Evolutionary conservation across 2,113 vertebrate species (phyloP).

Genomic region (Menura novaehollandiae): DNA sequence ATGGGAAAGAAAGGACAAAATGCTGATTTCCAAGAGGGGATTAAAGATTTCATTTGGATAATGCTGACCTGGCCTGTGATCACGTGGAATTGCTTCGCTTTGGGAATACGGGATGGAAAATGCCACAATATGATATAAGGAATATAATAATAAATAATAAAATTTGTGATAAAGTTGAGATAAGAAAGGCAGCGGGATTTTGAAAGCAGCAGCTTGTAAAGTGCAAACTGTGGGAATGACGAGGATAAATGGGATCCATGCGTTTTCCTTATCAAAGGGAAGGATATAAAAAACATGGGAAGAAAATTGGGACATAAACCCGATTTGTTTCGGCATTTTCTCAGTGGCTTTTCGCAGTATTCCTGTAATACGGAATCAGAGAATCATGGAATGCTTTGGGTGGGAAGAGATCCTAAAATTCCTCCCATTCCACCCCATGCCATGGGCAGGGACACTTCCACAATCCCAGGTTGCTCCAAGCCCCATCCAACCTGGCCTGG

Average conservation of each 20-base stretch:
- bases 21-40: not conserved
- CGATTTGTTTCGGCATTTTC: not conserved
- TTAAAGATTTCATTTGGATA: not conserved
- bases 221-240: not conserved
- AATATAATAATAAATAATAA: no score
- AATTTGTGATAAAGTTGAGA: not conserved
- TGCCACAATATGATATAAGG: no score
- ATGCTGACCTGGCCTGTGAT: not conserved
- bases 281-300: no score
- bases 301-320: not conserved
- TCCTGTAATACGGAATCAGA: not conserved
- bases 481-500: no score
- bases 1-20: not conserved
- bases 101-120: not conserved
- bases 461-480: no score
- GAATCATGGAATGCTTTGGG: no score
- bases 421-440: no score
- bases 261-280: not conserved
- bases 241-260: not conserved
- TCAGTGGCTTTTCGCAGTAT: not conserved
- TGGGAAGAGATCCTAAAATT: no score
- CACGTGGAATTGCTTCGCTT: not conserved
- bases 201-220: not conserved
- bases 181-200: not conserved
- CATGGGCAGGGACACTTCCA: no score